Base-by-base conservation (phyloP, 1,140 invertebrate genomes). In the Leptopilina clavipes region DNA sequence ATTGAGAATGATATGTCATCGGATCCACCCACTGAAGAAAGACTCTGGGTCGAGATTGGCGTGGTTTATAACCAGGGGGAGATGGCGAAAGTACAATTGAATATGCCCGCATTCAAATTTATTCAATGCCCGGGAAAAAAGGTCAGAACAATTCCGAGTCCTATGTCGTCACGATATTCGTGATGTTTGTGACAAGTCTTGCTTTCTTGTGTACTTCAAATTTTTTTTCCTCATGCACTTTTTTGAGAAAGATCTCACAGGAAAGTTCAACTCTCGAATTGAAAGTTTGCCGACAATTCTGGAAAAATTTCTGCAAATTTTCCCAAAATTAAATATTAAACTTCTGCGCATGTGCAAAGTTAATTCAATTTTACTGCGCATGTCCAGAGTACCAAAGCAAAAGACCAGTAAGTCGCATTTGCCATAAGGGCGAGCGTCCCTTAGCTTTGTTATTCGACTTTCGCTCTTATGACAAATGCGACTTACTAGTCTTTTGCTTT, bases 21-120 rank as follows among this genome's bases (percentile, higher is more conserved):
- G 56, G 22, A 59, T 31, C 56, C 56, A 59, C 56, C 56, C 22
- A 59, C 22, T 25, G 22, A 25, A 59, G n/a, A 12, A 59, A 59
- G 7, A 59, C 22, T 25, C 22, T 25, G 3, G 12, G 11, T 59
- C 1, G 11, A 59, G 22, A 22, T 59, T 59, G 19, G 12, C 25
- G 56, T 14, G 19, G 22, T 25, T 59, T 19, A 19, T 14, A 59
- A 31, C 11, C 8, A 31, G 22, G 25, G 56, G 11, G 37, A 40
- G 37, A 59, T 10, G 9, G 56, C 18, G 9, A 59, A 59, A 25
- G 56, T 59, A 31, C 73, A 76, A 72, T 71, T 73, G 44, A 78
- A 76, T 82, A 76, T 80, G 48, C 52, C 76, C 77, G 79, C 78
- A 80, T 70, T 76, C 72, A 43, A 73, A 82, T 82, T 81, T 74